phyloP scores from a whole-genome alignment of 2,797 vertebrate species.

The Luscinia megarhynchos region DNA sequence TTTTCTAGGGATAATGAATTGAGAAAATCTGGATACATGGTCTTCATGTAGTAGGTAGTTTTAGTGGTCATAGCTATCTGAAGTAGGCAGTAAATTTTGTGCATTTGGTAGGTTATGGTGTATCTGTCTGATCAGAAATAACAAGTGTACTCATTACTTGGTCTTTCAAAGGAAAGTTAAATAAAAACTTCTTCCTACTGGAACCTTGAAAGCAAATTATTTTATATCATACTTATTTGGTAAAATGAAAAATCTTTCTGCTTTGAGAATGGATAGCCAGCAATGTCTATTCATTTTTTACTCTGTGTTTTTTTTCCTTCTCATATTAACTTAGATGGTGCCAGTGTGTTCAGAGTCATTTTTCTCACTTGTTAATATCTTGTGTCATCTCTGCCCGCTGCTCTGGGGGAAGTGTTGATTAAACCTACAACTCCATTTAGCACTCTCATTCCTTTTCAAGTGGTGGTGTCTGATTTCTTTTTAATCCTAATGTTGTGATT shows the following conservation, averaged over 20 bases:
- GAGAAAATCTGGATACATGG: background rate
- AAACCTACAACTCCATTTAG: background rate
- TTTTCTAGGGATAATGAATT: background rate
- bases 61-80: background rate
- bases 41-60: background rate
- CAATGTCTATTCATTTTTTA: background rate
- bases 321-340: background rate
- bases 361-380: background rate
- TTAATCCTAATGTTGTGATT: background rate
- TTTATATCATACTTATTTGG: background rate
- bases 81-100: background rate
- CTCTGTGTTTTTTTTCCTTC: background rate
- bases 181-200: background rate
- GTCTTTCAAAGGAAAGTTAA: background rate
- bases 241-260: background rate
- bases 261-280: background rate
- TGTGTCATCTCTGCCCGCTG: background rate
- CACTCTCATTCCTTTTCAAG: background rate
- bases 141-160: background rate
- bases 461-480: background rate
- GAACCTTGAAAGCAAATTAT: background rate
- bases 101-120: background rate
- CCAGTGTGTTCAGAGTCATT: background rate
- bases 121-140: background rate
- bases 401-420: background rate